phyloP scores from a whole-genome alignment of 1,140 invertebrate genomes.

The Archivesica marissinica region DNA sequence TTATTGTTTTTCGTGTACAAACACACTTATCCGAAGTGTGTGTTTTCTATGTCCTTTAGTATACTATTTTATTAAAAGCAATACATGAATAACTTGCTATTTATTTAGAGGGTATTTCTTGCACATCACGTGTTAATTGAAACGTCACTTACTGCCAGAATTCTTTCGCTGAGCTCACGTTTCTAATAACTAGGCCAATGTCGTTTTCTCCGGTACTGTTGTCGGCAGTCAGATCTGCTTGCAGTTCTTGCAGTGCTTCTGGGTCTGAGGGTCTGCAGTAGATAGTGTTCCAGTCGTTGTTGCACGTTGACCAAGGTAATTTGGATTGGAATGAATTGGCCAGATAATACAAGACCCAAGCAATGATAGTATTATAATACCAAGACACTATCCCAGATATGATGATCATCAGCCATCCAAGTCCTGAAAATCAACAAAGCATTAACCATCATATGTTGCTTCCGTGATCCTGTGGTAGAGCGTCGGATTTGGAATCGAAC shows the following conservation, averaged over 20 bases:
- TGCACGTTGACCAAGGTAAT: constrained; percentile 95
- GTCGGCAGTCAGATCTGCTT: background rate
- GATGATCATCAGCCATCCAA: constrained; percentile 70
- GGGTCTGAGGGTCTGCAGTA: constrained; percentile 43
- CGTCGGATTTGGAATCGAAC: too few species aligned
- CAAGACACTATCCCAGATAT: constrained; percentile 62
- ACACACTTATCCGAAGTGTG: too few species aligned
- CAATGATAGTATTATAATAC: constrained; percentile 87
- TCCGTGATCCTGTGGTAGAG: too few species aligned
- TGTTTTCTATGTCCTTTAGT: too few species aligned
- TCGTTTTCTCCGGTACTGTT: background rate
- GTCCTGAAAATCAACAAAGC: too few species aligned
- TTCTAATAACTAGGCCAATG: background rate
- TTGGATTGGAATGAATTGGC: constrained; percentile 82
- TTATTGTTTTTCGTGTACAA: too few species aligned
- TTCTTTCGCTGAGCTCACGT: constrained; percentile 57
- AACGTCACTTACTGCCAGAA: constrained; percentile 61
- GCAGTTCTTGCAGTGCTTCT: background rate
- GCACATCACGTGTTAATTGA: too few species aligned
- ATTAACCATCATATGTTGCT: too few species aligned
- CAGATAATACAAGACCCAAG: constrained; percentile 97
- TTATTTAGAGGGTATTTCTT: too few species aligned
- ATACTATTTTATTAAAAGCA: too few species aligned
- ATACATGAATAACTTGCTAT: too few species aligned
- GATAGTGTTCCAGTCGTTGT: constrained; percentile 95